Base-by-base conservation (phyloP, 2,113 vertebrate species). In the Boulengeromyrus knoepffleri region DNA sequence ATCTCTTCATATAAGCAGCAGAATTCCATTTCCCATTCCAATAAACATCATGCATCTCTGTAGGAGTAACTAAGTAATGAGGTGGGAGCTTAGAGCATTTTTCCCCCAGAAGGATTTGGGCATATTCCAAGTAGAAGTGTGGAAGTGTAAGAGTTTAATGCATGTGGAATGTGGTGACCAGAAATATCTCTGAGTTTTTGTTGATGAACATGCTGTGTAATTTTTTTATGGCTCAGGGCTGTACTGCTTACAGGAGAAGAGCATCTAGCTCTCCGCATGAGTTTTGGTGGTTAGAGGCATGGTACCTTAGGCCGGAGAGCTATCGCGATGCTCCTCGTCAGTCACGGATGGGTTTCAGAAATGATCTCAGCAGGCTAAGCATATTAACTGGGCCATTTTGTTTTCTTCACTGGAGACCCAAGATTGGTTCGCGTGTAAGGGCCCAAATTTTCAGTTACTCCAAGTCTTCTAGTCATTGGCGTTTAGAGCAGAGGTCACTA, bases 351-450 rank as follows among this genome's bases (percentile, higher is more conserved):
- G 74, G 0, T 19, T 80, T 39, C 17, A 15, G 74, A 80, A 80
- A 80, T 49, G 0, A 47, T 42, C 83, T 24, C 8, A 46, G 83
- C 83, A n/a, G 46, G 42, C 46, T 49, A 49, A 27, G 24, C 88
- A 39, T 58, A 92, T 58, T 85, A 27, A 86, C 62, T 87, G 53
- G 92, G 88, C 66, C 87, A 92, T 84, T 92, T 21, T 27, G 24
- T 10, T 87, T 62, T 62, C 56, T 62, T 53, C 88, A 91, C 92
- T 91, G 93, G 94, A 39, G 74, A 80, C 13, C 88, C 24, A 27
- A 31, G 62, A 31, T 70, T 31, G 62, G 62, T 70, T 70, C 3
- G 62, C 1, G 0, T 70, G n/a, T 31, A 31, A 70, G 27, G n/a
- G 27, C n/a, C n/a, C 27, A 31, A 70, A 10, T 31, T 31, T 66